phyloP scores from a whole-genome alignment of 1,140 invertebrate species.

The Penaeus vannamei region DNA sequence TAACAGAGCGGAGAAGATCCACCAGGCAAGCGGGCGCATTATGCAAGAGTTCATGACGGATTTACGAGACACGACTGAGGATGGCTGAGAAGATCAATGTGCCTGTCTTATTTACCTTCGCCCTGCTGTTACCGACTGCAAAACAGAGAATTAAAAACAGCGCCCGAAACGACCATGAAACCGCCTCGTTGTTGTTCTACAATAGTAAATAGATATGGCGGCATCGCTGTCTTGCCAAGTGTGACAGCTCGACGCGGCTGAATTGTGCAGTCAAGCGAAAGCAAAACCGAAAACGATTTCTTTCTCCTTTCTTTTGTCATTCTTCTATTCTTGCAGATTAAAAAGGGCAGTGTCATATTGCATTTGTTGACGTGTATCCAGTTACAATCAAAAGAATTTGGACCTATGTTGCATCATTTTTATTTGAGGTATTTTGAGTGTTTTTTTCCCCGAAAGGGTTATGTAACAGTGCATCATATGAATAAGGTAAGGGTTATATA shows the following conservation, averaged over 20 bases:
- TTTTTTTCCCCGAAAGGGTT: no score
- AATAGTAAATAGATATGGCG: slow-evolving; percentile 48
- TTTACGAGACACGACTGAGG: slow-evolving; percentile 54
- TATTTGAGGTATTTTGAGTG: no score
- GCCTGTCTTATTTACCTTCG: slow-evolving; percentile 45
- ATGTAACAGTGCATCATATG: no score
- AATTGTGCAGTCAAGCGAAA: not conserved
- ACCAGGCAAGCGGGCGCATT: slow-evolving; percentile 24
- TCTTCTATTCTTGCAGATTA: no score
- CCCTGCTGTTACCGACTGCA: slow-evolving; percentile 38
- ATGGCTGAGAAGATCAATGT: slow-evolving; percentile 36
- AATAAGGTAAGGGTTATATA: no score
- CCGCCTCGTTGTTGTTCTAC: not conserved
- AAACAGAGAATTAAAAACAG: slow-evolving; percentile 46
- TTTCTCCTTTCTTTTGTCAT: no score
- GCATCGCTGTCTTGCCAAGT: not conserved
- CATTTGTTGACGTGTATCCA: no score
- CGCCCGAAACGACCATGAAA: not conserved
- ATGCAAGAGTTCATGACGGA: slow-evolving; percentile 57
- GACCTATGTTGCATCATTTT: no score
- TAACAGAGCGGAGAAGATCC: not conserved
- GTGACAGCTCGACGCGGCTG: no score
- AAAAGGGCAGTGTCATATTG: no score
- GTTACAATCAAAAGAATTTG: no score
- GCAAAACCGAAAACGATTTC: no score